Evolutionary conservation across 2,113 vertebrate species (phyloP).

Genomic region (Epinephelus lanceolatus): DNA sequence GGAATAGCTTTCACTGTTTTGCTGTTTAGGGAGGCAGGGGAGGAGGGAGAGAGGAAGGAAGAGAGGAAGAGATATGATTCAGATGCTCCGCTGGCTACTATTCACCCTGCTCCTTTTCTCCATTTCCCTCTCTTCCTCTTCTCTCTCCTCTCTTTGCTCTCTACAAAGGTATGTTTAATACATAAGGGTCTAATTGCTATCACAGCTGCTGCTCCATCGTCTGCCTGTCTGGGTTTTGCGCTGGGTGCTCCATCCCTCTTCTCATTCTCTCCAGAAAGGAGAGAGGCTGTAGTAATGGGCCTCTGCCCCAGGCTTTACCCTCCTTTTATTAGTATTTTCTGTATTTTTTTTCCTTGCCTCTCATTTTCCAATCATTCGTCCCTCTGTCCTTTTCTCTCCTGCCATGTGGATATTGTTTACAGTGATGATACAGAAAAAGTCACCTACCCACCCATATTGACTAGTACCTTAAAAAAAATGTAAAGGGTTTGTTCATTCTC

Average conservation of each 20-base stretch:
- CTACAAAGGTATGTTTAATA: slow-evolving; percentile 74
- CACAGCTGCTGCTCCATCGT: slow-evolving; percentile 70
- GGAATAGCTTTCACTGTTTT: slow-evolving; percentile 69
- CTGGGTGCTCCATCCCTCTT: slow-evolving; percentile 38
- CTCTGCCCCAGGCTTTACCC: slow-evolving; percentile 13
- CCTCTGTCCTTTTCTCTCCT: background rate
- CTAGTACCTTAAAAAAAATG: background rate
- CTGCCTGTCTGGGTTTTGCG: slow-evolving; percentile 51
- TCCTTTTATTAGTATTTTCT: background rate
- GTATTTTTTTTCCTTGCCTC: slow-evolving; percentile 13
- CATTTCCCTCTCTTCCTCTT: slow-evolving; percentile 42
- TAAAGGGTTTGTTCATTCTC: background rate
- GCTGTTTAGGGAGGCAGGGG: slow-evolving; percentile 63
- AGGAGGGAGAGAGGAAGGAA: slow-evolving; percentile 54
- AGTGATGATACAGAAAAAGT: background rate
- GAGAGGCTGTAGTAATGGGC: slow-evolving; percentile 28
- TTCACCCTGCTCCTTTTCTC: slow-evolving; percentile 45
- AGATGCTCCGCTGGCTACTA: slow-evolving; percentile 66
- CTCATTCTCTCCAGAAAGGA: slow-evolving; percentile 23
- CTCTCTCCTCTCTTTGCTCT: slow-evolving; percentile 36
- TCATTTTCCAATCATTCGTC: slow-evolving; percentile 1
- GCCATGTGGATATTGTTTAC: background rate
- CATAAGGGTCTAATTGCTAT: slow-evolving; percentile 79
- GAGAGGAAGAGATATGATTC: slow-evolving; percentile 68
- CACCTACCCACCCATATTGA: background rate